Evolutionary conservation across 2,888 invertebrate species (phyloP).

Genomic region (Busseola fusca): DNA sequence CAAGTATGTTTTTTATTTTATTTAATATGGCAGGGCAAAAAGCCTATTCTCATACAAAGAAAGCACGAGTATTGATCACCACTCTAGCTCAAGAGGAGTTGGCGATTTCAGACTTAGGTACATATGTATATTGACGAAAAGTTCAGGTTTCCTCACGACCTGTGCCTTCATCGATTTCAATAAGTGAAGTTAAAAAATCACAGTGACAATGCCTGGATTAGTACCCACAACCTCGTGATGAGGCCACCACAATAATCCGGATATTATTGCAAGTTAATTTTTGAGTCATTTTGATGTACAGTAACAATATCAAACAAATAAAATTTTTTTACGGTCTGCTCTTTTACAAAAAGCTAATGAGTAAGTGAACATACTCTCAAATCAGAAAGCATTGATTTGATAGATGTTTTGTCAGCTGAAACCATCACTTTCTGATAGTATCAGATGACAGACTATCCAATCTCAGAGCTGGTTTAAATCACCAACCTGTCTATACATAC

Average conservation of each 20-base stretch:
- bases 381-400: constrained; percentile 17
- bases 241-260: background rate
- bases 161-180: background rate
- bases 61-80: background rate
- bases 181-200: background rate
- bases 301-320: background rate
- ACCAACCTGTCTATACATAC: constrained; percentile 40
- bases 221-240: background rate
- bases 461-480: constrained; percentile 43
- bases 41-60: background rate
- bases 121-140: background rate
- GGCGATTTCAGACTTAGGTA: background rate
- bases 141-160: background rate
- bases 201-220: background rate
- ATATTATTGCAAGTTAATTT: background rate
- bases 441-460: constrained; percentile 13
- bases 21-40: no score
- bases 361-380: background rate
- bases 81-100: background rate
- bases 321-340: background rate
- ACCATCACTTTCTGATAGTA: constrained; percentile 2
- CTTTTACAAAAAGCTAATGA: constrained; percentile 1
- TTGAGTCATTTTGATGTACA: background rate
- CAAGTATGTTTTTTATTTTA: background rate
- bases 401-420: background rate